phyloP scores from a whole-genome alignment of 2,113 vertebrate species.

The Mirza zaza region DNA sequence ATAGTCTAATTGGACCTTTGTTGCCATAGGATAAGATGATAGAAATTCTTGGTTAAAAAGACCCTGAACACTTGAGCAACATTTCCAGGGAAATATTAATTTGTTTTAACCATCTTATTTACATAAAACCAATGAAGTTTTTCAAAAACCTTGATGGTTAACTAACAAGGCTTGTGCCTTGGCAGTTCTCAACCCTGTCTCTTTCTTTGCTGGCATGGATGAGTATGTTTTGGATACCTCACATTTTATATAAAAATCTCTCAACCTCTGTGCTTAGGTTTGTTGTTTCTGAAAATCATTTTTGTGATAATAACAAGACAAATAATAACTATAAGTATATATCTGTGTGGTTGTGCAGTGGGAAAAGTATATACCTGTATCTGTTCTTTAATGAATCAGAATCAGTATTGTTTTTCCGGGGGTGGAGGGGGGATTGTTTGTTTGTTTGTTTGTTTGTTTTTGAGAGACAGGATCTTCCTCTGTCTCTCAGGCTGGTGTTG shows the following conservation, averaged over 20 bases:
- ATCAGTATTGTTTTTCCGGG: not conserved
- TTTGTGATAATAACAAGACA: slow-evolving; percentile 23
- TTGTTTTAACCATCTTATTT: slow-evolving; percentile 39
- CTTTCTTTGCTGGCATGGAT: not conserved
- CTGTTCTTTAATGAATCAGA: not conserved
- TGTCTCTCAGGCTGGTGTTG: too few relatives aligned
- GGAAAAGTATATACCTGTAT: not conserved
- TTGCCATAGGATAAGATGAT: not conserved
- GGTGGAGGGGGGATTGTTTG: too few relatives aligned
- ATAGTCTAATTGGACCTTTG: not conserved
- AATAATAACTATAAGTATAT: not conserved
- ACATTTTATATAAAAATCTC: not conserved
- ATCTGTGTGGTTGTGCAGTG: not conserved
- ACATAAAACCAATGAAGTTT: not conserved
- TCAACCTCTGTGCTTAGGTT: not conserved
- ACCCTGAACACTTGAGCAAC: not conserved
- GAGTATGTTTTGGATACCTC: not conserved
- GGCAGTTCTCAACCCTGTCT: not conserved
- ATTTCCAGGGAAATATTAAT: slow-evolving; percentile 32
- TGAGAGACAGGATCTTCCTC: too few relatives aligned
- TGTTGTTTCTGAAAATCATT: slow-evolving; percentile 6
- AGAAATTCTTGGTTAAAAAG: not conserved
- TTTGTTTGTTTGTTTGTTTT: too few relatives aligned
- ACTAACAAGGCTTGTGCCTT: not conserved
- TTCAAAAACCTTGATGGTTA: not conserved